Base-by-base conservation (phyloP, 2,113 vertebrate genomes). In the Pluvianellus socialis region DNA sequence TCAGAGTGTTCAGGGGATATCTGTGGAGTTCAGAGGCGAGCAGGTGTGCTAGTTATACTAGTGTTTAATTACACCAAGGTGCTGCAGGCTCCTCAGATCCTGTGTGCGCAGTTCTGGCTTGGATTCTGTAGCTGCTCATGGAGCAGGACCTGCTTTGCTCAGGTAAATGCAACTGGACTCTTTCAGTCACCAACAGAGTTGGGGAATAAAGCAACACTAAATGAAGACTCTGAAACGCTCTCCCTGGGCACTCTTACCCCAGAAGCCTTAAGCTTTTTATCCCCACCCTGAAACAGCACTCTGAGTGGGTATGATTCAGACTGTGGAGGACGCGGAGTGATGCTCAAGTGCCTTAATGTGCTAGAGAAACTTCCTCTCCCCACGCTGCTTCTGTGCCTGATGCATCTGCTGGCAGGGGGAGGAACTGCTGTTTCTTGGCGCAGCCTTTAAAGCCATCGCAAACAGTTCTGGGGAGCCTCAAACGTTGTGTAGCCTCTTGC, bases 281-380 rank as follows among this genome's bases (percentile, higher is more conserved):
- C 11, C 28, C 15, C 65, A 38, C 38, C 20, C 63, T 12, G 2
- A 53, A 91, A 35, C 0, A 53, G 84, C 70, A 23, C 15, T 71
- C 35, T 38, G 40, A 59, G 44, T 42, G 79, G 42, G n/a, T 42
- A 17, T 52, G 91, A 50, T 49, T 75, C 30, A 44, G 65, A 1
- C 47, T 42, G 68, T 50, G 68, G 91, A 73, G 88, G 75, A 75
- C 32, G 44, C 19, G 53, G 50, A 40, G 65, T 79, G 91, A 87
- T 59, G 68, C 91, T 73, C 16, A 93, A 96, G 95, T 97, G 97
- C 97, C 97, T 97, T 97, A 92, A 92, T 82, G 83, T 67, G 83
- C 79, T 71, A 17, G 47, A 91, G 45, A 38, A 82, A 58, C 80
- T 27, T 82, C 79, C 23, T 70, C 58, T 32, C 76, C 56, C 40